phyloP scores from a whole-genome alignment of 2,888 invertebrate genomes.

The Drosophila nigricruria region DNA sequence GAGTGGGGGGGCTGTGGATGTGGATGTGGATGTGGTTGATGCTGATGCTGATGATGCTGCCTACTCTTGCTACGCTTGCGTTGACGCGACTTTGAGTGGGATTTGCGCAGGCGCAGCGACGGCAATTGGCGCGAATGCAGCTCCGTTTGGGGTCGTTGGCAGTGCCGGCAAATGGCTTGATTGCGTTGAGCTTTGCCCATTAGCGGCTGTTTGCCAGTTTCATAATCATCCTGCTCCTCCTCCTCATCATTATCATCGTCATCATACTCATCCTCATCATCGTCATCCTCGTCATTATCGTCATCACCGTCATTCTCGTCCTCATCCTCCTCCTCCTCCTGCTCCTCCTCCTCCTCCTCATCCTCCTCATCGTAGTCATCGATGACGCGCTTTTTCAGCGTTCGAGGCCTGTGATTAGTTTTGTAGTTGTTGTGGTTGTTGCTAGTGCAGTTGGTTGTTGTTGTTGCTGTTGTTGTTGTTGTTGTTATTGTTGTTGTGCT shows the following conservation, averaged over 20 bases:
- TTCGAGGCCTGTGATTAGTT: conserved; percentile 34
- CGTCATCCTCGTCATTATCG: background rate
- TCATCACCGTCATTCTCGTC: conserved; percentile 15
- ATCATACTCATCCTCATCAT: background rate
- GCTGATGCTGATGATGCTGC: conserved; percentile 49
- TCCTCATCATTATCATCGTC: conserved; percentile 23
- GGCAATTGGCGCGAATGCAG: conserved; percentile 63
- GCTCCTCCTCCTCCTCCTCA: conserved; percentile 15
- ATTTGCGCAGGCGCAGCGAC: conserved; percentile 44
- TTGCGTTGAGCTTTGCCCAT: conserved; percentile 12
- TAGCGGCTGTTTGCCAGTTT: background rate
- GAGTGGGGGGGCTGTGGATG: conserved; percentile 16
- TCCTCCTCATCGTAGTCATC: conserved; percentile 16
- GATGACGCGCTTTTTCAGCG: conserved; percentile 34
- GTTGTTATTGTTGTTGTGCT: conserved; percentile 56
- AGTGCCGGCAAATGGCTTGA: conserved; percentile 79
- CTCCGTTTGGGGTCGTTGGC: conserved; percentile 80
- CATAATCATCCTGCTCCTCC: conserved; percentile 6
- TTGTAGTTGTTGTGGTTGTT: conserved; percentile 31
- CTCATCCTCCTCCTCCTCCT: conserved; percentile 2
- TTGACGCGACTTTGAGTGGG: conserved; percentile 67
- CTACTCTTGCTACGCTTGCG: conserved; percentile 68
- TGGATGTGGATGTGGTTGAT: conserved; percentile 42
- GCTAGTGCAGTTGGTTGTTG: conserved; percentile 28
- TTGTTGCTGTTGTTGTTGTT: conserved; percentile 35